Conservation (phyloP, 2,797 vertebrate genomes). For the Xenentodon cancila region DNA sequence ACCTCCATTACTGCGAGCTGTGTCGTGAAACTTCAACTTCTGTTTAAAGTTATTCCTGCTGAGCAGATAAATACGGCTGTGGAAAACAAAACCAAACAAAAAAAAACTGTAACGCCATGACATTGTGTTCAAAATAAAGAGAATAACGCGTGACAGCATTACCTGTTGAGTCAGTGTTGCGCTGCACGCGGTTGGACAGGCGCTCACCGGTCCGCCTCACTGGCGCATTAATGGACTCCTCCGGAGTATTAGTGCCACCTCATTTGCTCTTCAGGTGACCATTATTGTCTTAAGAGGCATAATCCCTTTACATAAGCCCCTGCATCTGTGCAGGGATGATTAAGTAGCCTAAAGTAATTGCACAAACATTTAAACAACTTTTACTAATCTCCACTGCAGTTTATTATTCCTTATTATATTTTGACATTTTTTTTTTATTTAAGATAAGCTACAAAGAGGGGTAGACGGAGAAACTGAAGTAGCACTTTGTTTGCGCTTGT, state of each 20-base stretch:
- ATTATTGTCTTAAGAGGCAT: constrained; percentile 61
- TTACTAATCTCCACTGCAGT: background rate
- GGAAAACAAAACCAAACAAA: background rate
- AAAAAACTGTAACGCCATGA: background rate
- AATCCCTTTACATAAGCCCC: constrained; percentile 66
- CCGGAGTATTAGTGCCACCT: constrained; percentile 51
- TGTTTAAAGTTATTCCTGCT: background rate
- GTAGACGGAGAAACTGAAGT: background rate
- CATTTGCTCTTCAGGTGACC: constrained; percentile 64
- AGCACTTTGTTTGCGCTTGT: too few species aligned
- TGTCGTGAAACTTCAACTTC: background rate
- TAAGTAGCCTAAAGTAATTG: constrained; percentile 28
- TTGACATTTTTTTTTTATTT: background rate
- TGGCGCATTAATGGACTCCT: constrained; percentile 62
- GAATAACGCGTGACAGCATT: constrained; percentile 41
- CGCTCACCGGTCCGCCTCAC: constrained; percentile 45
- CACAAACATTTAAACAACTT: constrained; percentile 8
- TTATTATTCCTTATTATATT: background rate
- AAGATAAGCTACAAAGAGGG: background rate
- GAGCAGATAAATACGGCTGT: background rate
- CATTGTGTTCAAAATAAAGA: constrained; percentile 13
- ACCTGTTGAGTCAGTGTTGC: constrained; percentile 74
- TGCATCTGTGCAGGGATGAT: constrained; percentile 45
- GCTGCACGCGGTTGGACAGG: constrained; percentile 55
- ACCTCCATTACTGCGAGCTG: background rate